phyloP scores from a whole-genome alignment of 2,888 invertebrate species.

The Perdita meconis region DNA sequence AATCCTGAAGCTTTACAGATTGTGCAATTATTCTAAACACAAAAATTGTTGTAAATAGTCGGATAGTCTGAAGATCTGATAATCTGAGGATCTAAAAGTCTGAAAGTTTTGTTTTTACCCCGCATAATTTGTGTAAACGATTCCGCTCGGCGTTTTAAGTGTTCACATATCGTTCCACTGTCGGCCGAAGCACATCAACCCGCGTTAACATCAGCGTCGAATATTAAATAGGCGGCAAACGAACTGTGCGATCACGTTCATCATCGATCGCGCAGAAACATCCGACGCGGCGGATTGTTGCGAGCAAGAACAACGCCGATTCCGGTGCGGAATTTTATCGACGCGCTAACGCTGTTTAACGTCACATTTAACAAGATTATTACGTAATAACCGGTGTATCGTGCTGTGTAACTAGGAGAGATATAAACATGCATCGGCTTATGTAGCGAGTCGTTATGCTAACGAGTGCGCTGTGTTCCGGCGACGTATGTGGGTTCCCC shows the following conservation, averaged over 20 bases:
- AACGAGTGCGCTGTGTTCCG: constrained; percentile 65
- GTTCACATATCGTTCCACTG: not conserved
- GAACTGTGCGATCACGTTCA: constrained; percentile 8
- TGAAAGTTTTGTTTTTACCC: too few species aligned
- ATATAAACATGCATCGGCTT: constrained; percentile 73
- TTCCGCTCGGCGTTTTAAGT: not conserved
- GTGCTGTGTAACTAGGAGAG: constrained; percentile 63
- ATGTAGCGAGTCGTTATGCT: constrained; percentile 69
- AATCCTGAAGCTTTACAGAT: too few species aligned
- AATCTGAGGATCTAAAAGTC: too few species aligned
- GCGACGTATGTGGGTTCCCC: constrained; percentile 52
- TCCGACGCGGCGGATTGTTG: constrained; percentile 22
- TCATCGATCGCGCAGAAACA: constrained; percentile 20
- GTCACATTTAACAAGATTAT: constrained; percentile 77
- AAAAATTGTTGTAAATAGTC: too few species aligned
- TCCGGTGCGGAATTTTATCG: constrained; percentile 47
- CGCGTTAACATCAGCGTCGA: not conserved
- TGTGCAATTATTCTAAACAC: too few species aligned
- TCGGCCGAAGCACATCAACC: not conserved
- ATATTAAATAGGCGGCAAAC: constrained; percentile 11
- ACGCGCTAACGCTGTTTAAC: constrained; percentile 72
- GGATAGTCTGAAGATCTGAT: too few species aligned
- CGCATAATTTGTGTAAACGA: too few species aligned
- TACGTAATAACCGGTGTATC: constrained; percentile 73
- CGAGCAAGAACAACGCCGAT: constrained; percentile 55